These are phyloP conservation scores for Marronus borbonicus DNA, from an alignment of 2,888 invertebrate genomes.

Conservation along the genomic window DNA sequence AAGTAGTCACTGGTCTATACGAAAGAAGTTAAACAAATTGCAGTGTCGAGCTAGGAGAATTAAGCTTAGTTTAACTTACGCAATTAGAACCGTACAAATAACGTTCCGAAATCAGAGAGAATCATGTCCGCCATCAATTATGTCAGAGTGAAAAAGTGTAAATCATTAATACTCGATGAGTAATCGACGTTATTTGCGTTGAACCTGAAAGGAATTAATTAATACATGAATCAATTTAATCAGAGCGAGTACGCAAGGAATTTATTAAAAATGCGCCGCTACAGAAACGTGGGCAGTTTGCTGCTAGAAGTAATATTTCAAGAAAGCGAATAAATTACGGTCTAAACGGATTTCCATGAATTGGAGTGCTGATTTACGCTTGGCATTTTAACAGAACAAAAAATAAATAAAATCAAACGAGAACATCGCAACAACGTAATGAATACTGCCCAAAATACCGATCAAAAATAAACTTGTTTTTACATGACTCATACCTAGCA, in stretches of 20 bases:
- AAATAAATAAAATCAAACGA: no score
- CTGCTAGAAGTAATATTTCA: constrained; percentile 12
- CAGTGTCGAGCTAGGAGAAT: not conserved
- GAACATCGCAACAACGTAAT: no score
- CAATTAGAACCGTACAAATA: constrained; percentile 14
- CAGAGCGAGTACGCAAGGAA: constrained; percentile 9
- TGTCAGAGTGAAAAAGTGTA: constrained; percentile 14
- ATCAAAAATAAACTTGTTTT: no score
- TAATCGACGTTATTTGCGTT: constrained; percentile 18
- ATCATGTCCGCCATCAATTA: constrained; percentile 26
- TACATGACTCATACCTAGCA: no score
- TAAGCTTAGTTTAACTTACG: constrained; percentile 14
- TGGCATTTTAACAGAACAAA: not conserved
- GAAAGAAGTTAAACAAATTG: not conserved
- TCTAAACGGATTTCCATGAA: constrained; percentile 8
- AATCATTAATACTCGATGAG: constrained; percentile 13
- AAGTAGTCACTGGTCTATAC: not conserved
- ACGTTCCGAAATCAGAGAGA: constrained; percentile 1
- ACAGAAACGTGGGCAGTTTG: constrained; percentile 5
- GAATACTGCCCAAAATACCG: no score
- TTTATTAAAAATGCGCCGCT: constrained; percentile 8
- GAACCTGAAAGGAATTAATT: constrained; percentile 20
- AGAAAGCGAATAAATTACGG: constrained; percentile 8
- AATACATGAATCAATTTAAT: constrained; percentile 19
- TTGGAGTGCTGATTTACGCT: not conserved